phyloP scores from a whole-genome alignment of 2,797 vertebrate species.

The Myotis daubentonii region DNA sequence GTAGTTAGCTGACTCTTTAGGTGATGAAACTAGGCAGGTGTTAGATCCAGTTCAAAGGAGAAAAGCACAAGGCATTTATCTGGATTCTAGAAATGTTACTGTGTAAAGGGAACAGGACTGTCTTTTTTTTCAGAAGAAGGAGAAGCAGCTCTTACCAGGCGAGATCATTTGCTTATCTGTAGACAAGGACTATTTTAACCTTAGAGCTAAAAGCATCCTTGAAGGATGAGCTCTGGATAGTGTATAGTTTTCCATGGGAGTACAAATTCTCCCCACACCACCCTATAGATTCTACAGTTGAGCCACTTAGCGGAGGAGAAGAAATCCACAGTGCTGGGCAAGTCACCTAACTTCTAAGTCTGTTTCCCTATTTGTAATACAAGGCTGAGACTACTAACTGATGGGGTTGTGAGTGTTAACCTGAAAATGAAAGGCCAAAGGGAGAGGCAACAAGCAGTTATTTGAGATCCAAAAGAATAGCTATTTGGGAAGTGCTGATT shows the following conservation, averaged over 20 bases:
- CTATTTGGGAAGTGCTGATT: neutral
- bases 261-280: neutral
- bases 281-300: neutral
- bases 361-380: neutral
- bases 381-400: neutral
- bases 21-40: neutral
- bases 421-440: neutral
- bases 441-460: neutral
- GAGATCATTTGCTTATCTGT: neutral
- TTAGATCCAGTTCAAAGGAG: neutral
- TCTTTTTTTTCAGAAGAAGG: neutral
- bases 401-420: neutral
- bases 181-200: neutral
- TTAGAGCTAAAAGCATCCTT: neutral
- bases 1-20: neutral
- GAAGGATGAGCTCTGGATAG: neutral
- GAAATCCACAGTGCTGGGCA: neutral
- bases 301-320: neutral
- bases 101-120: neutral
- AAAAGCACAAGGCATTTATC: neutral
- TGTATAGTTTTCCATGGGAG: neutral
- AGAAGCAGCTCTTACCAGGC: neutral
- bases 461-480: neutral
- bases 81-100: neutral
- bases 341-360: neutral